Conservation (phyloP, 2,888 invertebrate genomes). For the Drosophila stalkeri region DNA sequence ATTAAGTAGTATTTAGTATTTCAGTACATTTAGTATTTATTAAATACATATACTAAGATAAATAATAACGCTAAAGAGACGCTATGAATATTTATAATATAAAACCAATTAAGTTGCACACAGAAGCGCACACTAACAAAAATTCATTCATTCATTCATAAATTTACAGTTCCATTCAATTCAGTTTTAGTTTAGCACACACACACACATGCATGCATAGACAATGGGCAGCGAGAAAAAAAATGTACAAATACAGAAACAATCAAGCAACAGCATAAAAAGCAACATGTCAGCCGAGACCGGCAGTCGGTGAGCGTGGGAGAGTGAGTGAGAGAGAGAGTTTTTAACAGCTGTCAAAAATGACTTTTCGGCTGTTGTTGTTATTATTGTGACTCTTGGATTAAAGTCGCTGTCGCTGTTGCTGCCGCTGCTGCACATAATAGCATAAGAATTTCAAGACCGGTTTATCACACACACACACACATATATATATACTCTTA, state of each 20-base stretch:
- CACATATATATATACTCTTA: constrained; percentile 23
- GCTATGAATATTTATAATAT: constrained; percentile 36
- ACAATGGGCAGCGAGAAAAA: constrained; percentile 43
- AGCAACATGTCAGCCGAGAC: constrained; percentile 62
- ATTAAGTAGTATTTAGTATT: no score
- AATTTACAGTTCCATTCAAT: constrained; percentile 81
- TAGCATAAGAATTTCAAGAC: constrained; percentile 72
- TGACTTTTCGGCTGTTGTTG: constrained; percentile 31
- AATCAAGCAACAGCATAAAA: constrained; percentile 51
- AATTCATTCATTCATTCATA: constrained; percentile 80
- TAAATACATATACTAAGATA: not conserved
- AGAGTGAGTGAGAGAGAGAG: constrained; percentile 10
- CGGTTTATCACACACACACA: constrained; percentile 56
- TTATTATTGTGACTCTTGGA: constrained; percentile 35
- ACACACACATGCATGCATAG: constrained; percentile 30
- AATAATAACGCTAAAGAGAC: constrained; percentile 3
- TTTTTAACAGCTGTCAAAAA: constrained; percentile 68
- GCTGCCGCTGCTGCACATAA: constrained; percentile 49
- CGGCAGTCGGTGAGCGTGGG: constrained; percentile 2
- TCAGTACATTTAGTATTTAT: no score
- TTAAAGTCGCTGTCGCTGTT: constrained; percentile 44
- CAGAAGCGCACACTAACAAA: constrained; percentile 40
- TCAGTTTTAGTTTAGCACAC: constrained; percentile 69
- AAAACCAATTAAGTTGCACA: constrained; percentile 70
- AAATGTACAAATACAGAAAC: constrained; percentile 54